Percentiles rank a stretch among this genome's conserved stretches.
phyloP scores from a whole-genome alignment of 2,113 vertebrate species.

The Eleginops maclovinus region DNA sequence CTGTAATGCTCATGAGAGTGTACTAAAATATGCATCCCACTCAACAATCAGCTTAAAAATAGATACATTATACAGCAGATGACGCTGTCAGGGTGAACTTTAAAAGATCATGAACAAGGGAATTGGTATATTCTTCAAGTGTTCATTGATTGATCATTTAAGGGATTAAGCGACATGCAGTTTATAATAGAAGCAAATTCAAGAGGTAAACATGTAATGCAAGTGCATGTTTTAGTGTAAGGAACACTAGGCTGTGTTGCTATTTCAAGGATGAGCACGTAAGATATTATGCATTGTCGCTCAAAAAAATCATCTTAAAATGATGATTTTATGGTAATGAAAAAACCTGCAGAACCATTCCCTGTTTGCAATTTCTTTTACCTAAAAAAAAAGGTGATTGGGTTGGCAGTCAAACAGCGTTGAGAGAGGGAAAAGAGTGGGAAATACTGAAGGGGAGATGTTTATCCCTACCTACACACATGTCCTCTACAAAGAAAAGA shows the following conservation, averaged over 20 bases:
- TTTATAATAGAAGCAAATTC: slow-evolving; percentile 2
- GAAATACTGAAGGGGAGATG: background rate
- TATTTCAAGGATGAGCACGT: background rate
- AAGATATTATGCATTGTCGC: background rate
- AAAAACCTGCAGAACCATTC: background rate
- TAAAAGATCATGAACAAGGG: slow-evolving; percentile 28
- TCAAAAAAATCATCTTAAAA: slow-evolving; percentile 1
- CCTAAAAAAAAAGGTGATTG: background rate
- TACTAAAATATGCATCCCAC: slow-evolving; percentile 51
- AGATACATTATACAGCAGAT: slow-evolving; percentile 35
- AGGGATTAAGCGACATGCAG: slow-evolving; percentile 16
- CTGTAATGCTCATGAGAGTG: slow-evolving; percentile 35
- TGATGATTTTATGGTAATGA: slow-evolving; percentile 20
- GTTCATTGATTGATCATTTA: slow-evolving; percentile 44
- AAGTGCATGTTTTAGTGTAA: background rate
- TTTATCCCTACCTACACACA: slow-evolving; percentile 7
- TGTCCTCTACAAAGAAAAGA: background rate
- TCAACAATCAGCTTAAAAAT: slow-evolving; percentile 50
- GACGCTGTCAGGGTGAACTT: slow-evolving; percentile 37
- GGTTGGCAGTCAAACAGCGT: background rate
- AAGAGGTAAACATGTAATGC: slow-evolving; percentile 8
- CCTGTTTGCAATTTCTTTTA: background rate
- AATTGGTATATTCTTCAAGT: slow-evolving; percentile 33
- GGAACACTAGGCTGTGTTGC: background rate
- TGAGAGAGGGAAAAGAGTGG: background rate